Evolutionary conservation across 2,888 invertebrate genomes (phyloP).

Genomic region (Psylliodes chrysocephalus): DNA sequence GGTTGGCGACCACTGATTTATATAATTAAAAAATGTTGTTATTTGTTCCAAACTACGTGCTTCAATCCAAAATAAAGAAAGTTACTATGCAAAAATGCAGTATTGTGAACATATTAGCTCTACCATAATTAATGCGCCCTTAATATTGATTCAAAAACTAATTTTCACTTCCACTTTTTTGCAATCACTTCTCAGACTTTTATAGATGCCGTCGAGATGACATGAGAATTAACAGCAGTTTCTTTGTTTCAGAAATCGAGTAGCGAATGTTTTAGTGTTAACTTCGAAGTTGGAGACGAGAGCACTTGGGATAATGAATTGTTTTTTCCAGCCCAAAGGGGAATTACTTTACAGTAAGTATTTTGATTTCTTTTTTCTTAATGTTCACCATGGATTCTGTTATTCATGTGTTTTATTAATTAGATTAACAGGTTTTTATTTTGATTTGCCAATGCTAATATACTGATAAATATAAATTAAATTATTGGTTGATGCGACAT

Average conservation of each 20-base stretch:
- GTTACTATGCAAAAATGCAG: too few relatives aligned
- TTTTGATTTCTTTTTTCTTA: constrained; percentile 28
- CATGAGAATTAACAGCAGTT: constrained; percentile 20
- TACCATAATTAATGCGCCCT: too few relatives aligned
- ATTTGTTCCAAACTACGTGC: too few relatives aligned
- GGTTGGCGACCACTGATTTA: too few relatives aligned
- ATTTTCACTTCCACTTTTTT: background rate
- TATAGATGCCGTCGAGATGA: background rate
- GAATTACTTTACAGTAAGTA: constrained; percentile 74
- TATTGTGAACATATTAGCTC: too few relatives aligned
- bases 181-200: background rate
- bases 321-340: constrained; percentile 75
- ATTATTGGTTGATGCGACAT: too few relatives aligned
- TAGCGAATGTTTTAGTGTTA: constrained; percentile 78
- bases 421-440: background rate
- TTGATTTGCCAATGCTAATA: too few relatives aligned
- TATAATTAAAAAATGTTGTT: too few relatives aligned
- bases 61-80: too few relatives aligned
- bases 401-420: background rate
- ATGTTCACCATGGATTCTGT: background rate
- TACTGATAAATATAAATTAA: too few relatives aligned
- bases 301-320: constrained; percentile 67
- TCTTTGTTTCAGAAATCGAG: constrained; percentile 72
- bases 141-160: background rate
- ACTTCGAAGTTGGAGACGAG: constrained; percentile 72